Evolutionary conservation across 2,113 vertebrate species (phyloP), one percentile per base, ranked within the genome.

Genomic region (Alexandromys fortis): DNA sequence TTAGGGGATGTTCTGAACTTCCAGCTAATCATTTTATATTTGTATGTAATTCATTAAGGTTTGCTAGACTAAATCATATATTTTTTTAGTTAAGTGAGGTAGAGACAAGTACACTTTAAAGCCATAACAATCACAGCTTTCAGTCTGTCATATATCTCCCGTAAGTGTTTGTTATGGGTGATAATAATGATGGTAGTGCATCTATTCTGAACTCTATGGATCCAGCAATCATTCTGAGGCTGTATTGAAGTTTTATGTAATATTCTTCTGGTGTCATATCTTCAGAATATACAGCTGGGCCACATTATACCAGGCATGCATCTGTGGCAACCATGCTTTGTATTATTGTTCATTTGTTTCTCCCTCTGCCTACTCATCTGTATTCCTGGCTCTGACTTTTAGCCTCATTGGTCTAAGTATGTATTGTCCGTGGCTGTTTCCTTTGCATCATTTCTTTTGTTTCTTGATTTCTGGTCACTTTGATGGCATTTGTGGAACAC

Each of bases 371-470:
- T 96, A 30, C 35, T 98, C 93, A 97, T 98, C 98, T 98, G 85
- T 98, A 98, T 98, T 98, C 87, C 90, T 98, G 93, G 63, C 96
- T 98, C 52, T 97, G 96, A 97, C 96, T 97, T 86, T 98, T 96
- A 96, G 96, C 78, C 82, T 98, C 94, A 87, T 98, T 98, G 98
- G 89, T 98, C 97, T 98, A 97, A 98, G 92, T 93, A 98, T 98
- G 97, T 70, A 97, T 89, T 97, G 78, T 97, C 95, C 93, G 98
- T 98, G 94, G 88, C 55, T 81, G 0, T 95, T 98, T 96, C 92
- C 52, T 42, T 95, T 76, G 78, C 75, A 38, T 86, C 79, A 94
- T 95, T 94, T 95, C 86, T 10, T 7, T 92, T 97, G 70, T 95
- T 87, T 92, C 76, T 93, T 96, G 91, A 22, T 88, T 92, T 96